These are phyloP conservation scores for Halichondria panicea DNA, from an alignment of 37 sponge, comb jelly and placozoan genomes.

Conservation along the genomic window DNA sequence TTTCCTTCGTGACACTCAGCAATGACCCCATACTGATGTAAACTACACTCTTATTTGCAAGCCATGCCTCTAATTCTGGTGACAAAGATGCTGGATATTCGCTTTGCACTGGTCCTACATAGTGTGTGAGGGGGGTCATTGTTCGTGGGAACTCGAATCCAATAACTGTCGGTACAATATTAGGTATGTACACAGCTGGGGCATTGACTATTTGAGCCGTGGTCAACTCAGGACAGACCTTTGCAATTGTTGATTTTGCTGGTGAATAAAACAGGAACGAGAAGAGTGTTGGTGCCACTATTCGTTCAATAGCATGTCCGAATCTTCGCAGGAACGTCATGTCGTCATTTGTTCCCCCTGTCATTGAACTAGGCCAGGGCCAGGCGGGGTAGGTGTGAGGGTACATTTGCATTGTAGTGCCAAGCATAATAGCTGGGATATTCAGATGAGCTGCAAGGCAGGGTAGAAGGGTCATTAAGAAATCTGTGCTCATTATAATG, in stretches of 20 bases:
- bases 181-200: neutral
- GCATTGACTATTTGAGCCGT: neutral
- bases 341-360: neutral
- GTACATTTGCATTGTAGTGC: too few species aligned
- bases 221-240: neutral
- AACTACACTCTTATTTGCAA: conserved; percentile 25
- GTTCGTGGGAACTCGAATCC: conserved; percentile 34
- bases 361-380: neutral
- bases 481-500: too few species aligned
- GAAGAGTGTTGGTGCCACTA: too few species aligned
- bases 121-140: conserved; percentile 18
- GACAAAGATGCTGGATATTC: neutral
- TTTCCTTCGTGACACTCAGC: neutral
- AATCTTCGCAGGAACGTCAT: too few species aligned
- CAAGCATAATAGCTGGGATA: too few species aligned
- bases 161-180: conserved; percentile 14
- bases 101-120: conserved; percentile 27
- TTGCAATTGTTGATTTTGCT: too few species aligned
- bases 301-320: too few species aligned
- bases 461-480: too few species aligned
- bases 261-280: too few species aligned
- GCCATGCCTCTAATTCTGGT: conserved; percentile 25
- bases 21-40: conserved; percentile 63
- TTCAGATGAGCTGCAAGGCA: too few species aligned
- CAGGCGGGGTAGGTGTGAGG: too few species aligned